Base-by-base conservation (phyloP, 2,113 vertebrate species). In the Danionella cerebrum region DNA sequence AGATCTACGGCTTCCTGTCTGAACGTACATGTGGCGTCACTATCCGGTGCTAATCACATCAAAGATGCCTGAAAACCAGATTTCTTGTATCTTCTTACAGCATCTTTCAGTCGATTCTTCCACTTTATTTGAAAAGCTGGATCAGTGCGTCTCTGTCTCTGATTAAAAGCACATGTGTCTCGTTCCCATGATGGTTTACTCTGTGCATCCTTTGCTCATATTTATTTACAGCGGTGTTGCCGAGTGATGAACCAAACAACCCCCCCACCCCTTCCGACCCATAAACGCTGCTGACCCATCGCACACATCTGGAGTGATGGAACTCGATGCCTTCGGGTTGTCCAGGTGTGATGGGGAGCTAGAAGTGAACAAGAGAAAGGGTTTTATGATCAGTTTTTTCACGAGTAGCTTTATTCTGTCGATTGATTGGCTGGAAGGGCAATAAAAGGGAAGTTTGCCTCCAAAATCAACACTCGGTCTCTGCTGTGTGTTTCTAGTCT, bases 241-340 rank as follows among this genome's bases (percentile, higher is more conserved):
- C 67, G 67, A 76, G 86, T 79, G 84, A 87, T 84, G 70, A 35
- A 48, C 78, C 81, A 78, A 89, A 87, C 84, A 87, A 29, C 58
- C 16, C 67, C 50, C 14, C 41, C 48, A 39, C 45, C 65, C 6
- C 14, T 51, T 48, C 47, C 47, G 18, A 77, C 77, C 74, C 55
- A 71, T 19, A 72, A 74, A 39, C 65, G 38, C 45, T 58, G 70
- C 75, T 73, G 77, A 78, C 51, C 69, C 31, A 39, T 54, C 35
- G 75, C 31, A 31, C 70, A 77, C 78, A 79, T 71, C 71, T 77
- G 75, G 67, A 57, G 47, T 60, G 29, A 51, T 36, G 58, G 36
- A 57, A 31, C 57, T 69, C 53, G 59, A 76, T 41, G 68, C 70
- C 74, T 69, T 59, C 69, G 55, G 79, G 83, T 81, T 79, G 76